phyloP scores from a whole-genome alignment of 2,888 invertebrate genomes.

The Pammene aurita region DNA sequence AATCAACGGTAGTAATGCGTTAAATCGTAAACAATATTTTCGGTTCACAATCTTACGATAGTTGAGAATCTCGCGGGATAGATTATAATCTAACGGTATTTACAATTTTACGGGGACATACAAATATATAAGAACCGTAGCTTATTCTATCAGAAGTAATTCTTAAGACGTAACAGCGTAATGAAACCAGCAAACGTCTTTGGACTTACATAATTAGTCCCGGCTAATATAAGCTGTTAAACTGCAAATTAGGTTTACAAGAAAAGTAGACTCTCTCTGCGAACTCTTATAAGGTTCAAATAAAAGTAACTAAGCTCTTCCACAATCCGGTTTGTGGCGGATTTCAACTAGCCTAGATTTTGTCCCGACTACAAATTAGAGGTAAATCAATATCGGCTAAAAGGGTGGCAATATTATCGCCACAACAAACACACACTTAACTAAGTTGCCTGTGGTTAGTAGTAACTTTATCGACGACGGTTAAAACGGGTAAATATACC shows the following conservation, averaged over 20 bases:
- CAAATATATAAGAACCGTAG: background rate
- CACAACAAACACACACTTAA: no score
- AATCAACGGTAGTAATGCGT: no score
- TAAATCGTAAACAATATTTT: no score
- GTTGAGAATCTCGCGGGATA: no score
- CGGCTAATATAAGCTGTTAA: background rate
- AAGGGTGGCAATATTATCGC: background rate
- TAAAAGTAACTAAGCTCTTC: background rate
- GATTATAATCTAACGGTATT: no score
- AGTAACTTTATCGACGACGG: no score
- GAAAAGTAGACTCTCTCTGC: background rate
- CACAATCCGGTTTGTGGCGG: no score
- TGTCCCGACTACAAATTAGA: conserved; percentile 9
- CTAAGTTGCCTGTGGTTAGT: no score
- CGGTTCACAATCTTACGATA: no score
- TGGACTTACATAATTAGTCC: conserved; percentile 9
- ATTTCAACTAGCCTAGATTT: conserved; percentile 6
- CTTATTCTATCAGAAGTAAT: background rate
- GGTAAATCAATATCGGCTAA: background rate
- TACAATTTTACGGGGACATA: no score
- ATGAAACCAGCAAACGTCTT: background rate
- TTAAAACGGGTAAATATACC: no score
- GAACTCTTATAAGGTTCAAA: background rate
- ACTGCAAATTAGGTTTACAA: conserved; percentile 8
- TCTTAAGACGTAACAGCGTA: background rate